These are phyloP conservation scores for Rhabdomys pumilio DNA, from an alignment of 2,797 vertebrate species.

Conservation along the genomic window DNA sequence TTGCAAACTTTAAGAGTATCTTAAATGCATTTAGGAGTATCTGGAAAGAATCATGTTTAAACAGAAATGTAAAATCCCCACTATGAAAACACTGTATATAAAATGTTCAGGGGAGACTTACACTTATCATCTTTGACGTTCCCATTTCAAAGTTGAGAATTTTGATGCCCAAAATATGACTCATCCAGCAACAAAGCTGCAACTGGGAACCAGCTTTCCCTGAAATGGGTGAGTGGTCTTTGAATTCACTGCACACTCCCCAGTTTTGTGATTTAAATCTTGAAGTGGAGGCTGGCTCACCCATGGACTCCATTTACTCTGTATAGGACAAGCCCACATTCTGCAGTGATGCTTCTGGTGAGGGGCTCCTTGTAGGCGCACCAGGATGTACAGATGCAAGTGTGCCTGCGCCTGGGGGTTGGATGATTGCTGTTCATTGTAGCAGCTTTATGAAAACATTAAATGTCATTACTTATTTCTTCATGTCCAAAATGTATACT, in stretches of 20 bases:
- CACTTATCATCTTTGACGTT: slow-evolving; percentile 53
- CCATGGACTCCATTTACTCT: background rate
- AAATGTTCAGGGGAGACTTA: background rate
- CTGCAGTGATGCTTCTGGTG: background rate
- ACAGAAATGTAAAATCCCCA: background rate
- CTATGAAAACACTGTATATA: slow-evolving; percentile 11
- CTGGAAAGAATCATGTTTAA: slow-evolving; percentile 75
- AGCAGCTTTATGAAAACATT: slow-evolving; percentile 84
- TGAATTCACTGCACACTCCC: background rate
- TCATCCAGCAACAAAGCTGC: background rate
- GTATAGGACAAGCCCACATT: background rate
- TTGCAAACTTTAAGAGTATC: slow-evolving; percentile 22
- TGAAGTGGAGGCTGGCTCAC: background rate
- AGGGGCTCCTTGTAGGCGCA: background rate
- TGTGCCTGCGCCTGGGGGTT: background rate
- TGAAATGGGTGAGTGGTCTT: background rate
- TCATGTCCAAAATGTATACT: slow-evolving; percentile 84
- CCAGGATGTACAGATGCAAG: background rate
- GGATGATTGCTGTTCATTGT: slow-evolving; percentile 57
- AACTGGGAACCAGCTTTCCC: background rate
- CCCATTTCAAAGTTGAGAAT: slow-evolving; percentile 58
- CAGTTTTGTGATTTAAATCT: background rate
- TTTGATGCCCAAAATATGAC: slow-evolving; percentile 3
- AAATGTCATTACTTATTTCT: slow-evolving; percentile 86
- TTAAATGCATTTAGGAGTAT: background rate